Evolutionary conservation across 2,113 vertebrate genomes (phyloP).

Genomic region (Phalacrocorax aristotelis): DNA sequence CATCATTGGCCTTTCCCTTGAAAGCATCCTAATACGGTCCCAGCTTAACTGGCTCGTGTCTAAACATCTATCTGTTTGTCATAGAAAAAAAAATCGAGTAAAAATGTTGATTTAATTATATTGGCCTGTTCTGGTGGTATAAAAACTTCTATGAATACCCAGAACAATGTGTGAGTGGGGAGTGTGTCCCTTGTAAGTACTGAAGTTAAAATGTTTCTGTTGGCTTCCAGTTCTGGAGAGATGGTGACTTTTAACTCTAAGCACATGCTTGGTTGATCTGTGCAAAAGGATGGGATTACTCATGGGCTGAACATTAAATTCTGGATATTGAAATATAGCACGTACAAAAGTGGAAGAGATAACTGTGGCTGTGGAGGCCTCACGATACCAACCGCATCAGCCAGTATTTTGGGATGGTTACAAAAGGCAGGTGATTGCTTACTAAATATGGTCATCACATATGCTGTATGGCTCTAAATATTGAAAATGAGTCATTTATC

Average conservation of each 20-base stretch:
- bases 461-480: neutral
- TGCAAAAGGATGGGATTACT: neutral
- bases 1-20: neutral
- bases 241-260: conserved; percentile 12
- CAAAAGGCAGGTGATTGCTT: neutral
- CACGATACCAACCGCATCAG: neutral
- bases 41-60: neutral
- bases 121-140: neutral
- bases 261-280: neutral
- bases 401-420: neutral
- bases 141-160: conserved; percentile 9
- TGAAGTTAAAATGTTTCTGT: conserved; percentile 19
- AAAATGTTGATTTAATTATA: conserved; percentile 28
- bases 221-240: neutral
- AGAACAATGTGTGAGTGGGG: neutral
- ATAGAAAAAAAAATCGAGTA: neutral
- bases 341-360: neutral
- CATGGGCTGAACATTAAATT: neutral
- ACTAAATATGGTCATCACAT: neutral
- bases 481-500: neutral
- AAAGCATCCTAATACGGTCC: neutral
- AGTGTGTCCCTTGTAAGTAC: neutral
- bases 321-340: neutral
- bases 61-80: neutral
- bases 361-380: neutral